phyloP scores from a whole-genome alignment of 2,797 vertebrate genomes.

The Sebastes reedi region DNA sequence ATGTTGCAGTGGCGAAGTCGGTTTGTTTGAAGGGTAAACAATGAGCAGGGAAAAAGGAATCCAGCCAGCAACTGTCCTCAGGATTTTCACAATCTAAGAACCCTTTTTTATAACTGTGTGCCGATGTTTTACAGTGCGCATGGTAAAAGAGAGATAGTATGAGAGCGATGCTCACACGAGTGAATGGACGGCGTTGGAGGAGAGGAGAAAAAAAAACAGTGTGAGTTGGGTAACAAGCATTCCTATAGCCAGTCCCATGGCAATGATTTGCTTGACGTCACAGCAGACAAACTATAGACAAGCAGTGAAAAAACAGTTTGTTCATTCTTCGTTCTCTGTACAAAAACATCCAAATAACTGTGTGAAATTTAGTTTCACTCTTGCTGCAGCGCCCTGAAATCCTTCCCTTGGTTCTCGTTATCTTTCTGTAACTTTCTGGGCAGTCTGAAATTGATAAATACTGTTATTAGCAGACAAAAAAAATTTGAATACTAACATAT shows the following conservation, averaged over 20 bases:
- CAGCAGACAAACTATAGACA: constrained; percentile 16
- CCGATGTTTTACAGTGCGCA: constrained; percentile 67
- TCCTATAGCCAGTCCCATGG: constrained; percentile 57
- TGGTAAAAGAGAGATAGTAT: constrained; percentile 50
- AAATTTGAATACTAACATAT: not conserved
- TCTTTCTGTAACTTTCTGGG: not conserved
- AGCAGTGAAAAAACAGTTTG: not conserved
- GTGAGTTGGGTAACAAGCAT: constrained; percentile 57
- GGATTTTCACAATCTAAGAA: constrained; percentile 46
- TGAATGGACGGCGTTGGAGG: not conserved
- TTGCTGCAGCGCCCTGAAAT: not conserved
- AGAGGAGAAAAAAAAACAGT: constrained; percentile 17
- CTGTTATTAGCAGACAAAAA: not conserved
- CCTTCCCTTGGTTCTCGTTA: not conserved
- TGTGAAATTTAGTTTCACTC: not conserved
- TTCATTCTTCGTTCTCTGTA: not conserved
- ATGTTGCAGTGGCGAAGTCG: not conserved
- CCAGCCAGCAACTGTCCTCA: constrained; percentile 25
- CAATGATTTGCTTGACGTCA: constrained; percentile 36
- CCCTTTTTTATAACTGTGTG: constrained; percentile 65
- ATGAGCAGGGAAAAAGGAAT: constrained; percentile 36
- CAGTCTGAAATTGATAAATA: not conserved
- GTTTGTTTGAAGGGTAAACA: constrained; percentile 52
- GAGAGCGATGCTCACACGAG: constrained; percentile 26
- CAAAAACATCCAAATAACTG: not conserved